Evolutionary conservation across 1,140 invertebrate genomes (phyloP).

Genomic region (Diabrotica undecimpunctata): DNA sequence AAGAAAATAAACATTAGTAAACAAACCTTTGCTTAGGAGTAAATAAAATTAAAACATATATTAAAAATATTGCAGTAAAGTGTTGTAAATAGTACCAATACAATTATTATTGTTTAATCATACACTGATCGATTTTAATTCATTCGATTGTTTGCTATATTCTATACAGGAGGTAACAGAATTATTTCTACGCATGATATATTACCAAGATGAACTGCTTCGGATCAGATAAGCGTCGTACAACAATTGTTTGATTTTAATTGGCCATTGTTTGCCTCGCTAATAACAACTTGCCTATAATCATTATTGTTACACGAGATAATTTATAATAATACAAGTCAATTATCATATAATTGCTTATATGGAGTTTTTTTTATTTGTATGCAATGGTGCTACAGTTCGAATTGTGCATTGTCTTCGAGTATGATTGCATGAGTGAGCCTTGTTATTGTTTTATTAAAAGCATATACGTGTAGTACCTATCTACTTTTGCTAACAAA

Average conservation of each 20-base stretch:
- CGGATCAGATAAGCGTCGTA: conserved; percentile 12
- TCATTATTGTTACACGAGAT: conserved; percentile 22
- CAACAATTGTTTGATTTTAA: conserved; percentile 20
- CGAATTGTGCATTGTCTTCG: conserved; percentile 12
- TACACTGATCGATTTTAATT: too few species aligned
- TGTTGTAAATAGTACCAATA: too few species aligned
- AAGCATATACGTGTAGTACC: too few species aligned
- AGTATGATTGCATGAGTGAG: background rate
- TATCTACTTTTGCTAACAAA: too few species aligned
- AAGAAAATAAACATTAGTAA: too few species aligned
- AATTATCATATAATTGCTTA: conserved; percentile 20
- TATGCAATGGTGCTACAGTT: conserved; percentile 9
- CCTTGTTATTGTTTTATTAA: too few species aligned
- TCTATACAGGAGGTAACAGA: background rate
- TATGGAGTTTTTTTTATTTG: conserved; percentile 15
- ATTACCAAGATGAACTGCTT: conserved; percentile 15
- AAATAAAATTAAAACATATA: too few species aligned
- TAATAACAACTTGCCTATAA: conserved; percentile 21
- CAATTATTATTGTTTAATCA: too few species aligned
- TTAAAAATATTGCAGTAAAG: too few species aligned
- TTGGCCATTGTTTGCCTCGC: conserved; percentile 19
- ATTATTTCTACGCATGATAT: conserved; percentile 8
- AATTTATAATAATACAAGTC: conserved; percentile 21
- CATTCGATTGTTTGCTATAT: too few species aligned
- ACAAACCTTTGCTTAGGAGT: too few species aligned